phyloP scores from a whole-genome alignment of 2,888 invertebrate genomes.

The Lepas anatifera region DNA sequence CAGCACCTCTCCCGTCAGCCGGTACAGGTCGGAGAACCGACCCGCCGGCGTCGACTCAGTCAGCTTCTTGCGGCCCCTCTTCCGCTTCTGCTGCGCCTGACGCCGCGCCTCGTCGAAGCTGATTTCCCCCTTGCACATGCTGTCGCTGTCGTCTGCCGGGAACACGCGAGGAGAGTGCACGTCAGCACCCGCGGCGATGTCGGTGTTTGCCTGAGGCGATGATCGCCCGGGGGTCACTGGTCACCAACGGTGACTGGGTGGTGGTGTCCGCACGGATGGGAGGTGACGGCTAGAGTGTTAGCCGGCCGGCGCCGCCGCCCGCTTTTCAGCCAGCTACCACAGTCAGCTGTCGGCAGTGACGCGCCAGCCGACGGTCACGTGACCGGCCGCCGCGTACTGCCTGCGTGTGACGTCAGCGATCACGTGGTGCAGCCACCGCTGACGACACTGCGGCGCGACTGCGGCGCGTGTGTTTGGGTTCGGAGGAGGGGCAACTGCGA shows the following conservation, averaged over 20 bases:
- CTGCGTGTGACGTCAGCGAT: not conserved
- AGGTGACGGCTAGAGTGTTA: not conserved
- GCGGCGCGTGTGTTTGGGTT: not conserved
- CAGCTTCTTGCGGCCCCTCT: not conserved
- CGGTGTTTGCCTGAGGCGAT: no score
- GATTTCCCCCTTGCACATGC: slow-evolving; percentile 3
- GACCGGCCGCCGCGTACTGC: not conserved
- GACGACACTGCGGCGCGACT: not conserved
- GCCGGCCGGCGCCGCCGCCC: not conserved
- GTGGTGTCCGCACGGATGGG: not conserved
- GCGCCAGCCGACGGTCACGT: not conserved
- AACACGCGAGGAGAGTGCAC: not conserved
- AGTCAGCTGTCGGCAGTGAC: not conserved
- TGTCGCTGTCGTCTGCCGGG: slow-evolving; percentile 2
- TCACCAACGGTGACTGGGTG: no score
- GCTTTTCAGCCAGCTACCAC: not conserved
- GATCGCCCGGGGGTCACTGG: no score
- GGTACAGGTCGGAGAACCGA: slow-evolving; percentile 61
- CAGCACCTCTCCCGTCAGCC: slow-evolving; percentile 84
- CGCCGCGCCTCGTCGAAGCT: slow-evolving; percentile 8
- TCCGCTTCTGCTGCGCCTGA: slow-evolving; percentile 5
- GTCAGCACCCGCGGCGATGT: no score
- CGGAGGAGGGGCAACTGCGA: no score
- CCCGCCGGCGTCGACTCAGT: not conserved
- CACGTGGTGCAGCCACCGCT: not conserved